phyloP scores from a whole-genome alignment of 2,113 vertebrate species.

The Buteo buteo region DNA sequence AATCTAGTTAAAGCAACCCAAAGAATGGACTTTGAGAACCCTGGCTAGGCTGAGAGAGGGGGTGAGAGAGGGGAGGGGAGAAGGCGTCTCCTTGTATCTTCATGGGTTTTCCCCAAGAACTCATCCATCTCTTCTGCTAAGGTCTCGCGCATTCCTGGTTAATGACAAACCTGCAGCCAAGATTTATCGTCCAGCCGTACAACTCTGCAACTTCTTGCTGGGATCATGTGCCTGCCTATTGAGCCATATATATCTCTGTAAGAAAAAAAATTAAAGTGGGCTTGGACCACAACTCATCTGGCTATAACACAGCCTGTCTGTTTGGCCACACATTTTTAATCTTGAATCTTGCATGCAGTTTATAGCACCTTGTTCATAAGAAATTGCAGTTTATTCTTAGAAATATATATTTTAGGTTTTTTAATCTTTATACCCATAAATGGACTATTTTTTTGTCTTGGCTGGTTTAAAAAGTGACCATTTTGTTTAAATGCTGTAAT shows the following conservation, averaged over 20 bases:
- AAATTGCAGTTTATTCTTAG: constrained; percentile 69
- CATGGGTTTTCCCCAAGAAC: neutral
- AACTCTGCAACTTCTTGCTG: constrained; percentile 57
- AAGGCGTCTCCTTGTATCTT: neutral
- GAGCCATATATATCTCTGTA: constrained; percentile 67
- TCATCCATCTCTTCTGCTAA: constrained; percentile 9
- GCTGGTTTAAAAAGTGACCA: constrained; percentile 67
- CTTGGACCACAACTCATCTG: constrained; percentile 54
- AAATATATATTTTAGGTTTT: constrained; percentile 66
- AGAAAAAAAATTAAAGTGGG: constrained; percentile 39
- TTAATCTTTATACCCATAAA: constrained; percentile 65
- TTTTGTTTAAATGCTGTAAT: constrained; percentile 67
- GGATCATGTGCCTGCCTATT: constrained; percentile 67
- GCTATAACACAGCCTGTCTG: constrained; percentile 49
- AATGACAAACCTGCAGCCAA: constrained; percentile 50
- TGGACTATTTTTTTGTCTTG: constrained; percentile 66
- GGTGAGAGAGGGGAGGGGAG: neutral
- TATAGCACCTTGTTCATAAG: constrained; percentile 70
- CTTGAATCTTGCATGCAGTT: constrained; percentile 64
- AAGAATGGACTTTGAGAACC: constrained; percentile 30
- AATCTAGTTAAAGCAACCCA: constrained; percentile 56
- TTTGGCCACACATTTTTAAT: constrained; percentile 59
- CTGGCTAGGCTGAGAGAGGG: neutral
- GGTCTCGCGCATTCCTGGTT: constrained; percentile 25
- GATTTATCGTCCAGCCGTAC: constrained; percentile 15